Evolutionary conservation across 2,888 invertebrate species (phyloP), one percentile per base, ranked within the genome.

Genomic region (Exephanes ischioxanthus): DNA sequence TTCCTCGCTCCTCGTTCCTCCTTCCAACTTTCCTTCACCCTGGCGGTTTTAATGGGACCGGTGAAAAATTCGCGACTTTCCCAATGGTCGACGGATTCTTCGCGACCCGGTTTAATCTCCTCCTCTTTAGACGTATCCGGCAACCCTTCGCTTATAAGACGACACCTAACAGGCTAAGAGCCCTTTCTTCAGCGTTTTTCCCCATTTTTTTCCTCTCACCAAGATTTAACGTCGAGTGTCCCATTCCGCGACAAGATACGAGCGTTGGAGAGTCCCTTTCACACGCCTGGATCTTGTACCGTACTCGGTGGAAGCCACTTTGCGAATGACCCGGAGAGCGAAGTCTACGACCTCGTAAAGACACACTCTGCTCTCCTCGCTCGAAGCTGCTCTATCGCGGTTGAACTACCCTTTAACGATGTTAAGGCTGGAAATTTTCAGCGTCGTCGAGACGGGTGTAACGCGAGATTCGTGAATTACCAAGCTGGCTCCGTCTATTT

Each of bases 261-360:
- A 70, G 16, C 58, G 33, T n/a, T 33, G 16, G 14, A 45, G 22
- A 41, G 55, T 75, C 53, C 76, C 55, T 70, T 68, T 80, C 71
- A 66, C 55, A 55, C 51, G 48, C 80, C 76, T 66, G 71, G 70
- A 55, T 71, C 79, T 76, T 75, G 70, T 70, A 75, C 63, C 33
- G 41, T 26, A 80, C 63, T 55, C 80, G 30, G 67, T 30, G n/a
- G 79, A 61, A 70, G 75, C 55, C 51, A 80, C 80, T 80, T 72
- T 80, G 58, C 37, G 66, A 30, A 71, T 71, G 76, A 77, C 61
- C 51, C 19, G 26, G 26, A 61, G 63, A 68, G 16, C 63, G 63
- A 70, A 26, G 53, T 79, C 67, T 83, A 83, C 58, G 72, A 76
- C 76, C 66, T 80, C 84, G 80, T 84, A 84, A 84, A 84, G 72